Conservation (phyloP, 2,797 vertebrate species). For the Micropoecilia bifurca region DNA sequence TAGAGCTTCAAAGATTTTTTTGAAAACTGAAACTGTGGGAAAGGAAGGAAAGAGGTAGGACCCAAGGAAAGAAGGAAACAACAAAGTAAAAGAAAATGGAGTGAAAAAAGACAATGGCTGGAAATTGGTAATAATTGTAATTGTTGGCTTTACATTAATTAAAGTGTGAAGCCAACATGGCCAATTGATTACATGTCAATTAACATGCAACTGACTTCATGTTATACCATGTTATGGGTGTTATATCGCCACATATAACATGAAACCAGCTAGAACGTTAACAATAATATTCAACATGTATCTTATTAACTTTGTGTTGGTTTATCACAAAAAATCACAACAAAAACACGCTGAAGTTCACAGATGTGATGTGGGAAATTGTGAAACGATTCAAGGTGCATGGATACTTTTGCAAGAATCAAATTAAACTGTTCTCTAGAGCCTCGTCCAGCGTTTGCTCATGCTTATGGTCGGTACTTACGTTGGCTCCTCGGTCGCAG, state of each 20-base stretch:
- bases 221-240: too few species aligned
- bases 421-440: background rate
- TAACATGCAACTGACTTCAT: too few species aligned
- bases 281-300: background rate
- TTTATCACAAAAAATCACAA: background rate
- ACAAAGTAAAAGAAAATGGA: background rate
- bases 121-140: too few species aligned
- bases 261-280: background rate
- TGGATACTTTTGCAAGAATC: background rate
- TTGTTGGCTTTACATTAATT: too few species aligned
- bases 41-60: background rate
- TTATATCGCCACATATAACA: background rate
- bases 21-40: background rate
- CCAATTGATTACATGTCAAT: too few species aligned
- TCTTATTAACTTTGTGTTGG: background rate
- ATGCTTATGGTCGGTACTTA: constrained; percentile 77
- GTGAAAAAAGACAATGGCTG: background rate
- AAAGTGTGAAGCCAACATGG: too few species aligned
- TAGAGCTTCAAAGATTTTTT: background rate
- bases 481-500: constrained; percentile 91
- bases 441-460: background rate
- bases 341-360: background rate
- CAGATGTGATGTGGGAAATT: background rate
- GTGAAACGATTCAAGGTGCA: background rate
- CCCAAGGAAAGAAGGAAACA: background rate